These are phyloP conservation scores for Samia ricini DNA, from an alignment of 1,140 invertebrate genomes.

Conservation along the genomic window DNA sequence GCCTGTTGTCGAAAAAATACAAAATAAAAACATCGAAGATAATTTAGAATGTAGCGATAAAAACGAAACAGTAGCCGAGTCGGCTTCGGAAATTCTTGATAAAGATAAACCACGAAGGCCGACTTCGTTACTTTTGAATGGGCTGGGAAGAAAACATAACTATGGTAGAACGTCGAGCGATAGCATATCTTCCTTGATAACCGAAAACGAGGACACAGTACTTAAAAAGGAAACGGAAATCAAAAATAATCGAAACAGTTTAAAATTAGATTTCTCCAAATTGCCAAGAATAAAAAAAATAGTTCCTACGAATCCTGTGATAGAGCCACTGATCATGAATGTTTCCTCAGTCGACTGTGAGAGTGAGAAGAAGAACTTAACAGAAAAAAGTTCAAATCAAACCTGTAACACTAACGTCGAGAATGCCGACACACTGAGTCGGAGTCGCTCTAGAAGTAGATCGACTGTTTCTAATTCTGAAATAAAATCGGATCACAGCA, in stretches of 20 bases:
- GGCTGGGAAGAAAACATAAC: slow-evolving; percentile 64
- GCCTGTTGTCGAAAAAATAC: slow-evolving; percentile 38
- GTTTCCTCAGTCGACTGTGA: slow-evolving; percentile 51
- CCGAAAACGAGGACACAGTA: slow-evolving; percentile 45
- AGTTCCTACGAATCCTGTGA: slow-evolving; percentile 75
- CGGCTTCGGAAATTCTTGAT: slow-evolving; percentile 28
- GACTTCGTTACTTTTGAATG: slow-evolving; percentile 71
- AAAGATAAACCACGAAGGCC: slow-evolving; percentile 69
- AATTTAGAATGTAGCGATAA: slow-evolving; percentile 37
- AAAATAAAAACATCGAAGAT: slow-evolving; percentile 29
- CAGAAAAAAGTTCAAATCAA: slow-evolving; percentile 63
- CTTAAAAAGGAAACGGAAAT: slow-evolving; percentile 56
- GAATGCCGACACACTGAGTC: slow-evolving; percentile 47
- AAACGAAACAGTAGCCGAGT: slow-evolving; percentile 34
- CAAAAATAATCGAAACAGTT: slow-evolving; percentile 72
- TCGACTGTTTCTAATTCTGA: slow-evolving; percentile 66
- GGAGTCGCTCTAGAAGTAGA: slow-evolving; percentile 63
- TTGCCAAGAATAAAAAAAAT: slow-evolving; percentile 78
- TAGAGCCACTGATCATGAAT: slow-evolving; percentile 69
- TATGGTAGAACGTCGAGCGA: slow-evolving; percentile 58
- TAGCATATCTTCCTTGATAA: slow-evolving; percentile 35
- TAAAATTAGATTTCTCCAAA: slow-evolving; percentile 84
- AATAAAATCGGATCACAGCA: slow-evolving; percentile 53
- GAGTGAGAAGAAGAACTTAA: slow-evolving; percentile 51
- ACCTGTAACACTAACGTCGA: slow-evolving; percentile 52